phyloP scores from a whole-genome alignment of 2,888 invertebrate genomes.

The Gastracanthus pulcherrimus region DNA sequence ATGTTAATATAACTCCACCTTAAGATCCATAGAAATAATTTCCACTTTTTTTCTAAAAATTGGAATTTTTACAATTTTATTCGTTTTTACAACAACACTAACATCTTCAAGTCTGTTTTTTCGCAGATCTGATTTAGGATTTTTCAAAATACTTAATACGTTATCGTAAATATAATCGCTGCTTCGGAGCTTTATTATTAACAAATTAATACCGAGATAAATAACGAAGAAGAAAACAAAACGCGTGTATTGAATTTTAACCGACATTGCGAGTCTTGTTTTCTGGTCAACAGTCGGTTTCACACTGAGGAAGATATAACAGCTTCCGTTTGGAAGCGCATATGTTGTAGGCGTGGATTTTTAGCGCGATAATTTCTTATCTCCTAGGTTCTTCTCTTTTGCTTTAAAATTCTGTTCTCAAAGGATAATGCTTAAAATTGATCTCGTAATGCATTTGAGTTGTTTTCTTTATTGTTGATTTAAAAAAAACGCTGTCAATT shows the following conservation, averaged over 20 bases:
- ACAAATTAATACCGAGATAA: constrained; percentile 42
- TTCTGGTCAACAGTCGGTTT: constrained; percentile 6
- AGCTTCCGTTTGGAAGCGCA: constrained; percentile 42
- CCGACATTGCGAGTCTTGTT: constrained; percentile 19
- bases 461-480: no score
- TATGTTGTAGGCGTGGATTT: constrained; percentile 51
- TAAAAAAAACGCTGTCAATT: no score
- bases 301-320: constrained; percentile 38
- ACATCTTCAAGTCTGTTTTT: neutral
- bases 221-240: constrained; percentile 43
- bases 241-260: constrained; percentile 29
- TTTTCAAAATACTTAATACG: constrained; percentile 22
- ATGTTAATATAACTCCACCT: constrained; percentile 1
- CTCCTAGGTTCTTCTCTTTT: neutral
- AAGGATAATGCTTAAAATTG: constrained; percentile 8
- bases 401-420: no score
- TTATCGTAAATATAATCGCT: constrained; percentile 22
- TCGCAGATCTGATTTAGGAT: neutral
- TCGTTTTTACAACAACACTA: neutral
- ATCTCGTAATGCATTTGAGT: no score
- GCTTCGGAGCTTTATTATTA: constrained; percentile 38
- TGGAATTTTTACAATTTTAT: neutral
- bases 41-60: neutral
- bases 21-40: neutral
- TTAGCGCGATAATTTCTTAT: constrained; percentile 53